phyloP scores from a whole-genome alignment of 2,888 invertebrate species.

The Lasioglossum figueresi region DNA sequence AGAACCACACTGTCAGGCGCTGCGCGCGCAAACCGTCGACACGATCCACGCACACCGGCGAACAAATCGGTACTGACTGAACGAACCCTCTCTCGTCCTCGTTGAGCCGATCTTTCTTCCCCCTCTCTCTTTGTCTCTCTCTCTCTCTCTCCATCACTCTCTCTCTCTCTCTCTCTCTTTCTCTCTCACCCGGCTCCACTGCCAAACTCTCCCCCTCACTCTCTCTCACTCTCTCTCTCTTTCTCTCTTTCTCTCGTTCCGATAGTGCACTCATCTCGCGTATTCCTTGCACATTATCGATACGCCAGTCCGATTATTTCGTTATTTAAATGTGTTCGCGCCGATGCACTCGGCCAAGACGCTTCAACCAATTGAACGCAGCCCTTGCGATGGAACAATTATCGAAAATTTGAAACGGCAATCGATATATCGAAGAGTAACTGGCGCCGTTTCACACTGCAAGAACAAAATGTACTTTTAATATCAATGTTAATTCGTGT shows the following conservation, averaged over 20 bases:
- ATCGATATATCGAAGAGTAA: slow-evolving; percentile 27
- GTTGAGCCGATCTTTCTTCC: slow-evolving; percentile 52
- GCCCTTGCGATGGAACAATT: slow-evolving; percentile 11
- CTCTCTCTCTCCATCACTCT: slow-evolving; percentile 22
- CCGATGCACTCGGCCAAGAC: neutral
- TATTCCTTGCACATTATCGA: slow-evolving; percentile 17
- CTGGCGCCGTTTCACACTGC: neutral
- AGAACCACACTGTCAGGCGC: slow-evolving; percentile 49
- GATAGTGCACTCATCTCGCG: slow-evolving; percentile 50
- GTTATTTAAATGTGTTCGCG: neutral
- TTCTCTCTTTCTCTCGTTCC: slow-evolving; percentile 39
- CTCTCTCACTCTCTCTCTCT: slow-evolving; percentile 32
- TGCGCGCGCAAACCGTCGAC: slow-evolving; percentile 51
- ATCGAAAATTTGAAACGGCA: slow-evolving; percentile 9
- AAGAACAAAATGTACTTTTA: neutral
- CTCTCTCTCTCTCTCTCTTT: slow-evolving; percentile 26
- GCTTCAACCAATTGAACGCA: neutral
- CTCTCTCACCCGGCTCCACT: slow-evolving; percentile 24
- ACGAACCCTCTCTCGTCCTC: slow-evolving; percentile 60
- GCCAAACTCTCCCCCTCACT: slow-evolving; percentile 23
- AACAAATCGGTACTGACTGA: slow-evolving; percentile 78
- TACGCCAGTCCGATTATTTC: neutral
- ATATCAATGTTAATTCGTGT: too few species aligned
- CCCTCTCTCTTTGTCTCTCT: neutral
- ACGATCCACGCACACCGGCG: slow-evolving; percentile 72